Evolutionary conservation across 2,113 vertebrate genomes (phyloP), one percentile per base, ranked within the genome.

Genomic region (Gracilinanus agilis): DNA sequence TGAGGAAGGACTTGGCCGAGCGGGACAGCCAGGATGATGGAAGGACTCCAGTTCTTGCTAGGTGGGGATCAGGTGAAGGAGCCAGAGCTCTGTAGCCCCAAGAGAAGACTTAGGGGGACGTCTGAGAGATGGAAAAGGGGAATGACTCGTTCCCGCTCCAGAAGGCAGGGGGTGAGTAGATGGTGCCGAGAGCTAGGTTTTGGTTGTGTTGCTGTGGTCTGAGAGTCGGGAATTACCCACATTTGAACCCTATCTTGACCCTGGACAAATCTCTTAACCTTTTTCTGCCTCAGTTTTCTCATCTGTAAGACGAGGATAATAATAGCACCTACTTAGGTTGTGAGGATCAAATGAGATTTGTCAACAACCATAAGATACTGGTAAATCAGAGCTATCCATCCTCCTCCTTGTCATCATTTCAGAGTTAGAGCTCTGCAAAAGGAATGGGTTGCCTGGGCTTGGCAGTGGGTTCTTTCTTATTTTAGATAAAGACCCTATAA

Each of bases 351-450:
- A 23, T 40, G n/a, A 83, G 67, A 21, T 16, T 16, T 2, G 12
- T 40, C 13, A n/a, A 40, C 16, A n/a, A 40, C 16, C n/a, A 40
- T 40, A 83, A 40, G 21, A 16, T 83, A n/a, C n/a, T 83, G n/a
- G n/a, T 40, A 23, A 83, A 83, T 83, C 9, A 0, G 8, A 40
- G 19, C 27, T 40, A 8, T 40, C 19, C 25, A 12, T 40, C n/a
- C 2, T 0, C 29, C 5, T 75, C 6, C 2, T 34, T n/a, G 29
- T 21, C 7, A 19, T 34, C 4, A n/a, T 40, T 40, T n/a, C 9
- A 67, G 5, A 67, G 61, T n/a, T n/a, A 67, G 1, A 16, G 4
- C 29, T n/a, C 11, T 67, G 29, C 61, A n/a, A 16, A 10, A 11
- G 34, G 34, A 8, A 21, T n/a, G 67, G 67, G 16, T n/a, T 2